Base-by-base conservation (phyloP, 1,140 invertebrate species). In the Asbolus verrucosus region DNA sequence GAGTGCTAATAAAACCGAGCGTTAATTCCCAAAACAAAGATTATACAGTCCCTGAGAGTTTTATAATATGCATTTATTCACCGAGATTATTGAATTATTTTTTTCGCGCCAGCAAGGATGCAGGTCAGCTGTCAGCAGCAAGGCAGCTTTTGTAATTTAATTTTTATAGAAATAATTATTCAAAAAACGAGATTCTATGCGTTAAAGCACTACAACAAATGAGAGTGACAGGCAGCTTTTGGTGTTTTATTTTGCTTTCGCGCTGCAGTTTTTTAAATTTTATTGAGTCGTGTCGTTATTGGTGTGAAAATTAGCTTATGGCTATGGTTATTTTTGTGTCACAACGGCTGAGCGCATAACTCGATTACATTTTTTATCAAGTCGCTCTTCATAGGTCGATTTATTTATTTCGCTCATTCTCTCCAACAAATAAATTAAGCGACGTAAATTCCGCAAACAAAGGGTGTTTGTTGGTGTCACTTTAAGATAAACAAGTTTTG, bases 51-150 rank as follows among this genome's bases (percentile, higher is more conserved):
- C 14, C 41, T 54, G 46, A 27, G 24, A 27, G 24, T 27, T 27
- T 27, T 27, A 27, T 27, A 27, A 27, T 27, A 27, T 27, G 24
- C 24, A 27, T 27, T 27, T 27, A 27, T 27, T 27, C 24, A 8
- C 24, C n/a, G 21, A 54, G 46, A 54, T 54, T 54, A 54, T 54
- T 14, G 18, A 21, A 21, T 54, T 54, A 54, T 54, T 54, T 46
- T 19, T 39, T 46, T 14, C 41, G 15, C 16, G 11, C 2, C 46
- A 11, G 6, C 16, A n/a, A 54, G 19, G 27, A 54, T 54, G 46
- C 46, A 30, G 21, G 46, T 54, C 46, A 39, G 21, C 46, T 54
- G 46, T 27, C 46, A 54, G 13, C 46, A 30, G 14, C 46, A 54
- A 54, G n/a, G n/a, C 24, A n/a, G 46, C 11, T 24, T 13, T 27